Evolutionary conservation across 2,113 vertebrate genomes (phyloP), one percentile per base, ranked within the genome.

Genomic region (Phainopepla nitens): DNA sequence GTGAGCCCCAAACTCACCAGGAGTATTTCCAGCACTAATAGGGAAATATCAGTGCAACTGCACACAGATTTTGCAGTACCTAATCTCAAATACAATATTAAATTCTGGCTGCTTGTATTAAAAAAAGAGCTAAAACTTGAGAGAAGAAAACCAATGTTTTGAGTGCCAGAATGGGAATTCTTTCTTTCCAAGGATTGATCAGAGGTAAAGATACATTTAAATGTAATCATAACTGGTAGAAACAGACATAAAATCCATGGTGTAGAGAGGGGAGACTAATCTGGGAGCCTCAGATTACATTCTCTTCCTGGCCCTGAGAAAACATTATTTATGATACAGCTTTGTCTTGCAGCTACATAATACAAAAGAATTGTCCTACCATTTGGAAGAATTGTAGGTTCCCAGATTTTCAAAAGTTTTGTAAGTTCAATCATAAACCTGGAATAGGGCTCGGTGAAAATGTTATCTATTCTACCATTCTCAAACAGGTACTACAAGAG

Each of bases 401-500:
- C 98, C 98, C 99, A 99, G 94, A 97, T 98, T 97, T 98, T 98
- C 97, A 99, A 97, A 80, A 99, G 98, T 87, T 97, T 98, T 71
- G 99, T 99, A 95, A 99, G 98, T 94, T 99, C 99, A 91, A 97
- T 98, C 96, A 99, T 99, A 98, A 99, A 99, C 97, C 97, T 98
- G 98, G 99, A 99, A 98, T 99, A 99, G 66, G 98, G 98, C 96
- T 99, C 99, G 71, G 99, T 99, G 98, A 99, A 99, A 97, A 99
- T 99, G 98, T 99, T 99, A 97, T 99, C 99, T 98, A 99, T 98
- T 81, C 99, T 98, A 92, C 98, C 98, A 91, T 99, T 99, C 96
- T 99, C 98, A 98, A 99, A 99, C 93, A 99, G 98, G 95, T 99
- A 98, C 99, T 99, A 84, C 54, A 95, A 98, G 96, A 97, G 94